Evolutionary conservation across 2,888 invertebrate genomes (phyloP), one percentile per base, ranked within the genome.

Genomic region (Penaeus monodon): DNA sequence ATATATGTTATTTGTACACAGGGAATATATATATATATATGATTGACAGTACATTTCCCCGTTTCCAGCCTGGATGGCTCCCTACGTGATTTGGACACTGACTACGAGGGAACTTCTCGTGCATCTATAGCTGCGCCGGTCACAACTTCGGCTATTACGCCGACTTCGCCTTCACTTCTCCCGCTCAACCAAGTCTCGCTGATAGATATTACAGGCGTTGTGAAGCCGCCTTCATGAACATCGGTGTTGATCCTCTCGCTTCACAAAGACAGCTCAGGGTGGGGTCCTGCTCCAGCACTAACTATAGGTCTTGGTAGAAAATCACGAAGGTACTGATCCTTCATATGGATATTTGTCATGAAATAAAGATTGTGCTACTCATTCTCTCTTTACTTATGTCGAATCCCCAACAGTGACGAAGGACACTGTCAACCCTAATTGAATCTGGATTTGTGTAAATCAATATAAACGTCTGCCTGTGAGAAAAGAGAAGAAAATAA

Each of bases 1-100:
- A 57, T 20, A 57, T 20, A 57, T 0, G 17, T 57, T 14, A 57
- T 57, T 17, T 1, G 10, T 1, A 20, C 57, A 57, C 17, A 1
- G 57, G n/a, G n/a, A n/a, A n/a, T n/a, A n/a, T n/a, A n/a, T n/a
- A 57, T 17, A 57, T 57, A 57, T 57, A 17, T 57, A 57, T 57
- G 17, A 57, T 17, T 44, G 17, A 57, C 57, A 12, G 17, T 20
- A 57, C 57, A 4, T 12, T 49, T 24, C 14, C 29, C 29, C 6
- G 12, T 20, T n/a, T 70, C 70, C 70, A 70, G 70, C 70, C 70
- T 70, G n/a, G n/a, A 29, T 29, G 14, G 70, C 70, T 29, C 70
- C 70, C 24, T 29, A 29, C 70, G 70, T 70, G 27, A 70, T 70
- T 29, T 70, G 70, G 70, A 70, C 70, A 70, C 70, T 29, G 70